Percentiles rank a stretch among this genome's conserved stretches.
phyloP scores from a whole-genome alignment of 2,113 vertebrate species.

The Cinclus mexicanus region DNA sequence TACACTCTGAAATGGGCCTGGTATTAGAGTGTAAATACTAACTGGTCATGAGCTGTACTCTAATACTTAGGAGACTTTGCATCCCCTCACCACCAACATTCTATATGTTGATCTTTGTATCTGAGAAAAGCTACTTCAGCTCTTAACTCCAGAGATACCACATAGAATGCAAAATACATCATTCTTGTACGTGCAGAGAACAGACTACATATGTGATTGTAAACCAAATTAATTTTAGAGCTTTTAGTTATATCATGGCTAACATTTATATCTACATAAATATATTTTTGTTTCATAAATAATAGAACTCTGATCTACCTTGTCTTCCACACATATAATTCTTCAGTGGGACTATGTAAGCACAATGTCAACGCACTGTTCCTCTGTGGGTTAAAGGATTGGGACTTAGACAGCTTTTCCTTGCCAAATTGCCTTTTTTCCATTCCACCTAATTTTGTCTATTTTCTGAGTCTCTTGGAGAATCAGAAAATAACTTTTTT shows the following conservation, averaged over 20 bases:
- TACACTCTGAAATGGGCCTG: background rate
- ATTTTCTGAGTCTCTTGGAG: background rate
- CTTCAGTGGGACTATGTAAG: background rate
- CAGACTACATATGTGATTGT: background rate
- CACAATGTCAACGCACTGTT: background rate
- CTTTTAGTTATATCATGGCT: background rate
- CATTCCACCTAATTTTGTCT: background rate
- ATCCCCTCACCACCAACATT: background rate
- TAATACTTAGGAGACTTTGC: background rate
- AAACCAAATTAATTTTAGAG: background rate
- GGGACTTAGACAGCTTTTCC: background rate
- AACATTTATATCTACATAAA: background rate
- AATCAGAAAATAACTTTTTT: background rate
- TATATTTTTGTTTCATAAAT: background rate
- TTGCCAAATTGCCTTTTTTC: background rate
- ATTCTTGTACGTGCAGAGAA: background rate
- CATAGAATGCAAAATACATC: background rate
- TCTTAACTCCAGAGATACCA: background rate
- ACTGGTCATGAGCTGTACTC: background rate
- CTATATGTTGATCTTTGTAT: background rate
- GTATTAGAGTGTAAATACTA: background rate
- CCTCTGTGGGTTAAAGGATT: background rate
- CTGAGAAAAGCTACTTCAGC: background rate
- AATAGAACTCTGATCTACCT: background rate
- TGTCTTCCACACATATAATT: background rate